Conservation (phyloP, 2,113 vertebrate genomes). For the Acanthochromis polyacanthus region DNA sequence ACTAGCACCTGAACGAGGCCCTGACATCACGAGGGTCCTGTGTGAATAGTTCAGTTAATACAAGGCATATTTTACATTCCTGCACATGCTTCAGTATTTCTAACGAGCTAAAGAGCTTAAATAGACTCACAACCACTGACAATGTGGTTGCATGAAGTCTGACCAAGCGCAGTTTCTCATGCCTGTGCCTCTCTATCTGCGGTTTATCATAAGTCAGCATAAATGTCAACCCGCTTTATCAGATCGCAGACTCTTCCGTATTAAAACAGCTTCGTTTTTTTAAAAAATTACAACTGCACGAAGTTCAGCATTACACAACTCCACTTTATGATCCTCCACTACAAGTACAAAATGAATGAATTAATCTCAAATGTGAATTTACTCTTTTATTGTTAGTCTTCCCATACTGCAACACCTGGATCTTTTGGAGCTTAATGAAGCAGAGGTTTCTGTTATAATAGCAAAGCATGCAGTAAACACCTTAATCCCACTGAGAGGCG, state of each 20-base stretch:
- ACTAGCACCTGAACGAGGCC: background rate
- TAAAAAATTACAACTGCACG: conserved; percentile 29
- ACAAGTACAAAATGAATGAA: background rate
- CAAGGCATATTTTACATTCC: conserved; percentile 26
- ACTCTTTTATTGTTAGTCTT: background rate
- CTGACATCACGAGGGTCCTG: background rate
- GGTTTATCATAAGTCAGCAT: conserved; percentile 6
- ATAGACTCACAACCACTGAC: background rate
- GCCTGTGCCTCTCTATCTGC: background rate
- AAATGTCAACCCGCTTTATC: background rate
- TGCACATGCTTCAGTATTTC: conserved; percentile 15
- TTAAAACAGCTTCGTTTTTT: background rate
- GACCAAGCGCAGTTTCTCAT: background rate
- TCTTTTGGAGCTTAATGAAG: background rate
- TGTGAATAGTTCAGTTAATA: background rate
- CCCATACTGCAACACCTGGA: background rate
- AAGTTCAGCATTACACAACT: conserved; percentile 61
- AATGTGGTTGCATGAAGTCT: background rate
- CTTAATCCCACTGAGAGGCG: background rate
- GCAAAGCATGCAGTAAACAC: background rate
- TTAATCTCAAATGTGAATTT: background rate
- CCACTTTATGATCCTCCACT: background rate
- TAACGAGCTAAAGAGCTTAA: conserved; percentile 28
- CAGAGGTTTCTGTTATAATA: background rate
- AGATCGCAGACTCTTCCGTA: conserved; percentile 4